Evolutionary conservation across 2,797 vertebrate species (phyloP).

Genomic region (Phoebastria nigripes): DNA sequence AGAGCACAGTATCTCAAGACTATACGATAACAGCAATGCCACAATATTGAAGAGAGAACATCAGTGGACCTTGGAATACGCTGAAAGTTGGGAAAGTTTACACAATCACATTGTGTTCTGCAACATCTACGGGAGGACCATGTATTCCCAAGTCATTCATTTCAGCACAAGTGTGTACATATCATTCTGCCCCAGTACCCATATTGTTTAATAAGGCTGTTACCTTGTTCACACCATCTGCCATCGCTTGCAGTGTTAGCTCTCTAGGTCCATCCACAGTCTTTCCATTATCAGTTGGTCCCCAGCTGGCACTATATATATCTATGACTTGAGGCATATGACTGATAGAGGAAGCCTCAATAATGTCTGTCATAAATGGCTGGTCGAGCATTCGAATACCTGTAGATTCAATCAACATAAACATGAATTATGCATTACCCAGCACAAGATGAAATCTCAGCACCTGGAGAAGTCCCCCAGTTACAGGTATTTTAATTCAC

Average conservation of each 20-base stretch:
- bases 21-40: neutral
- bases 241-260: conserved; percentile 97
- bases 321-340: conserved; percentile 98
- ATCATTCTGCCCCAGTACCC: neutral
- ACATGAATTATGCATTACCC: neutral
- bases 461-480: neutral
- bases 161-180: neutral
- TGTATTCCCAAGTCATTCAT: neutral
- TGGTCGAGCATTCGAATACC: conserved; percentile 98
- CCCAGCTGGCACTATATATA: conserved; percentile 99
- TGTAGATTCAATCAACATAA: conserved; percentile 54
- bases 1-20: neutral
- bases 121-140: neutral
- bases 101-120: neutral
- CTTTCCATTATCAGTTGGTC: conserved; percentile 96
- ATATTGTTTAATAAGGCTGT: neutral
- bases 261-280: conserved; percentile 97
- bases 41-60: neutral
- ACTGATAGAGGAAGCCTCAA: conserved; percentile 98
- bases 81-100: neutral
- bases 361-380: conserved; percentile 98
- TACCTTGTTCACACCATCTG: conserved; percentile 98
- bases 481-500: neutral
- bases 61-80: neutral
- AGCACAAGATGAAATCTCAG: neutral